These are phyloP conservation scores for Drosophila ogumai DNA, from an alignment of 1,140 invertebrate genomes.

Conservation along the genomic window DNA sequence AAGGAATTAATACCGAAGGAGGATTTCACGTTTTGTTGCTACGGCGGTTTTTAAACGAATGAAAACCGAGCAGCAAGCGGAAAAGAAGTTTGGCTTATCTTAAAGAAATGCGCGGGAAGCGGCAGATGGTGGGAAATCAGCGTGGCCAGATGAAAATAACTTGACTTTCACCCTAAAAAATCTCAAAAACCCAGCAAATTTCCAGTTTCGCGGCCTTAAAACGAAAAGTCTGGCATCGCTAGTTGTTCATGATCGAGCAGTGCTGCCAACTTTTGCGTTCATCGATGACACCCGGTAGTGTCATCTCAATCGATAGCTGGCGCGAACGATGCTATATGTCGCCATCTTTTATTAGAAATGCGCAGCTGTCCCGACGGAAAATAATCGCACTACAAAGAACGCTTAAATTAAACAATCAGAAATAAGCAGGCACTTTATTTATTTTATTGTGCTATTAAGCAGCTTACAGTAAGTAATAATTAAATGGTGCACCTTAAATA, in stretches of 20 bases:
- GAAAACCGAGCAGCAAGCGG: slow-evolving; percentile 43
- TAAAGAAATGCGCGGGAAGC: slow-evolving; percentile 51
- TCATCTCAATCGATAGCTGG: slow-evolving; percentile 1
- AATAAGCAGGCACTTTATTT: background rate
- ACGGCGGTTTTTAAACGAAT: slow-evolving; percentile 56
- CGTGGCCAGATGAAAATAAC: background rate
- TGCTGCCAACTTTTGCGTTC: too few relatives aligned
- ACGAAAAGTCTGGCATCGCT: too few relatives aligned
- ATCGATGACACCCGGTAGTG: slow-evolving; percentile 2
- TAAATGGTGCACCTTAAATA: background rate
- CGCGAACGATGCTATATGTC: slow-evolving; percentile 45
- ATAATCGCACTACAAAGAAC: slow-evolving; percentile 53
- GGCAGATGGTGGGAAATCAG: slow-evolving; percentile 26
- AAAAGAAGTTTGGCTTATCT: slow-evolving; percentile 25
- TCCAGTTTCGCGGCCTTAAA: too few relatives aligned
- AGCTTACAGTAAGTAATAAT: background rate
- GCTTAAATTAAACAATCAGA: slow-evolving; percentile 29
- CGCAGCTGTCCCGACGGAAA: slow-evolving; percentile 63
- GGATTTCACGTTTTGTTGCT: slow-evolving; percentile 30
- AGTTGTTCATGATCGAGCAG: too few relatives aligned
- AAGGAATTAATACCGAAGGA: slow-evolving; percentile 15
- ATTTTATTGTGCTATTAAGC: background rate
- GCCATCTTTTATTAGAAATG: slow-evolving; percentile 78
- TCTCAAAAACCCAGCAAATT: too few relatives aligned
- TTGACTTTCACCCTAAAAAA: too few relatives aligned